Evolutionary conservation across 2,113 vertebrate species (phyloP).

Genomic region (Lontra canadensis): DNA sequence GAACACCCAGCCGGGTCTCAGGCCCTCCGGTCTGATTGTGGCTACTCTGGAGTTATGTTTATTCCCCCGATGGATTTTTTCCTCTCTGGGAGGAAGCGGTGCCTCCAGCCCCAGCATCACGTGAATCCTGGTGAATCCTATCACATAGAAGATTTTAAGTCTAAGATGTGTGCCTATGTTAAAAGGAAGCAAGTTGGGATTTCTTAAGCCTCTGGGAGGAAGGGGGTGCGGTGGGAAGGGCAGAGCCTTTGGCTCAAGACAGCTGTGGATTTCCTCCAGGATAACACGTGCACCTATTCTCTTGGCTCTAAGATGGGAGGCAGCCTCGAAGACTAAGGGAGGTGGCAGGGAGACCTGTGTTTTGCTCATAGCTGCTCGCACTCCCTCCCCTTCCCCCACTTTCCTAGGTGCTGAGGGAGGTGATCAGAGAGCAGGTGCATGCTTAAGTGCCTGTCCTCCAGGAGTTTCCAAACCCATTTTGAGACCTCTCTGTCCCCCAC

Average conservation of each 20-base stretch:
- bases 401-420: background rate
- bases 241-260: background rate
- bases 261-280: background rate
- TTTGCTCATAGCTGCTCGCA: background rate
- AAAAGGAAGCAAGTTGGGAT: background rate
- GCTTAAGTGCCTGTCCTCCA: background rate
- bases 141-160: background rate
- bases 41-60: background rate
- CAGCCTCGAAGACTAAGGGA: background rate
- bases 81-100: background rate
- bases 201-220: background rate
- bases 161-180: background rate
- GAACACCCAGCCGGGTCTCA: rapidly evolving
- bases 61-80: background rate
- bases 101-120: too few species aligned
- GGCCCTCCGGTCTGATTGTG: background rate
- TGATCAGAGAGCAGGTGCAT: background rate
- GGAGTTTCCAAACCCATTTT: background rate
- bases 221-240: background rate
- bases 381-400: rapidly evolving
- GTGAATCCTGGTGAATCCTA: background rate
- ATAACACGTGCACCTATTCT: background rate
- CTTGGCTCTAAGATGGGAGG: background rate
- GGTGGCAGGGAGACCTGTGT: background rate
- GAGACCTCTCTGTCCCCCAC: background rate